Base-by-base conservation (phyloP, 2,113 vertebrate genomes). In the Pardalotus punctatus region DNA sequence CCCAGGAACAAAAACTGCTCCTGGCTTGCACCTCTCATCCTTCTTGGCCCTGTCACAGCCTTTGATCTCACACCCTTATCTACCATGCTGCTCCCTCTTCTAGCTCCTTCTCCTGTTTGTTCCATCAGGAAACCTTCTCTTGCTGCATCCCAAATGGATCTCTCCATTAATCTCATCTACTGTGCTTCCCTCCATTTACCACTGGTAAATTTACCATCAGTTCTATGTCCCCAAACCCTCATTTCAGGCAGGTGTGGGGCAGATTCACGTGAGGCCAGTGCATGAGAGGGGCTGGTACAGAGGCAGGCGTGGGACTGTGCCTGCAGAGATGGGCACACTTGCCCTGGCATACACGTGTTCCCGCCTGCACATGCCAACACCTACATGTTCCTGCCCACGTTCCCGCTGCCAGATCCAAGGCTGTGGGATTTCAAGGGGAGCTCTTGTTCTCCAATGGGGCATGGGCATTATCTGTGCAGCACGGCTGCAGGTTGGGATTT, bases 361-460 rank as follows among this genome's bases (percentile, higher is more conserved):
- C 77, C 81, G 82, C 86, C 94, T 69, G 76, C 88, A 88, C 91
- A 92, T 38, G 47, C 94, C 94, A 93, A 95, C 86, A 71, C 88
- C 91, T 83, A 83, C 88, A 9, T 2, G 27, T 24, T 92, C 67
- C 93, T 81, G 86, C 94, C 93, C 83, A 88, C 72, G 2, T 51
- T 90, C 93, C 94, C 2, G 3, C 91, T 86, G 88, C 81, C 5
- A 0, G 38, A 78, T 92, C 57, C 7, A 0, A 71, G 43, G 73
- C 87, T 95, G 87, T 14, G 28, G 65, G 65, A 81, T 90, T 72
- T 54, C 11, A 2, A 76, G 80, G 82, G 65, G 64, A 94, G 72
- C 8, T 92, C 64, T 74, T n/a, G 47, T 60, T 92, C 72, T 90
- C 51, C 83, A 69, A 2, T 2, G 8, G 47, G 47, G n/a, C 72